Conservation (phyloP, 2,888 invertebrate genomes). For the Eledona agricola region DNA sequence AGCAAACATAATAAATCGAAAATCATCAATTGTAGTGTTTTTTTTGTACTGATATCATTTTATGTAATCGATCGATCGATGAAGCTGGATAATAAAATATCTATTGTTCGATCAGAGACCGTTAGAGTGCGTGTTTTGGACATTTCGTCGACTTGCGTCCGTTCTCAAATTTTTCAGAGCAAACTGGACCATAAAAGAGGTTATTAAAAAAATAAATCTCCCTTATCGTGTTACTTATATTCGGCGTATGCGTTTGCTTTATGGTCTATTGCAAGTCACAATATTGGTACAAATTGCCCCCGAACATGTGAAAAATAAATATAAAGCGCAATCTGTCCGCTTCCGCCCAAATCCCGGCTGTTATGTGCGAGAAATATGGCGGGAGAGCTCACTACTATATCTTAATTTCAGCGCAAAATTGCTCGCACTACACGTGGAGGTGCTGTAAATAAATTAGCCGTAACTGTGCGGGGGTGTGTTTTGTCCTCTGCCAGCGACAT, state of each 20-base stretch:
- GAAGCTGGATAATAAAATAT: no score
- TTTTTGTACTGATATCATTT: no score
- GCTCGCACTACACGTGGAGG: slow-evolving; percentile 20
- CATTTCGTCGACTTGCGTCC: no score
- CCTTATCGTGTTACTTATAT: slow-evolving; percentile 37
- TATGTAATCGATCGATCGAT: no score
- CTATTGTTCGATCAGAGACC: no score
- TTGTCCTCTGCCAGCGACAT: slow-evolving; percentile 35
- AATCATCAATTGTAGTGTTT: no score
- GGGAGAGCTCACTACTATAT: slow-evolving; percentile 32
- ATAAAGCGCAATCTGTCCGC: slow-evolving; percentile 58
- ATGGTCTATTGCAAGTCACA: slow-evolving; percentile 54
- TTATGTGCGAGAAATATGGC: slow-evolving; percentile 43
- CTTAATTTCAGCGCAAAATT: slow-evolving; percentile 34
- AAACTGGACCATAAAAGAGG: slow-evolving; percentile 10
- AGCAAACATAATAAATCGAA: no score
- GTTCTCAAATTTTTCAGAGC: no score
- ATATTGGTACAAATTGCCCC: slow-evolving; percentile 59
- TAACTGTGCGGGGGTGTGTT: slow-evolving; percentile 2
- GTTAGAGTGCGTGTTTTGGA: no score
- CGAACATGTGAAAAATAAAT: slow-evolving; percentile 59
- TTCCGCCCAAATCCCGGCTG: slow-evolving; percentile 56
- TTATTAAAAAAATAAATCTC: slow-evolving; percentile 50
- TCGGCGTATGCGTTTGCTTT: slow-evolving; percentile 52
- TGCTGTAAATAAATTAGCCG: slow-evolving; percentile 28